Base-by-base conservation (phyloP, 1,140 invertebrate species). In the Centruroides vittatus region DNA sequence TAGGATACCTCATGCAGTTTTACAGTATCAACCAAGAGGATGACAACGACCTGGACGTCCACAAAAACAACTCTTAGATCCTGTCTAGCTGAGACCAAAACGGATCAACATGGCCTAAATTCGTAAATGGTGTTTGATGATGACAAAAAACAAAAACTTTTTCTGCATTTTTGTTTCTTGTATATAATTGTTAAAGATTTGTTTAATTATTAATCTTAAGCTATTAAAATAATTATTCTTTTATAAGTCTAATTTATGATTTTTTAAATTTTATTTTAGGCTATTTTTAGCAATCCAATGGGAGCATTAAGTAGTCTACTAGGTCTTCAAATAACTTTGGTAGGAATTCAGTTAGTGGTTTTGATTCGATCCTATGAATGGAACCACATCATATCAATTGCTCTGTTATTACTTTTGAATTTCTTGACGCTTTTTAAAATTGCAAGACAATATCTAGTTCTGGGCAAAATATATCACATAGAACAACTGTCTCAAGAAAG, bases 381-480 rank as follows among this genome's bases (percentile, higher is more conserved):
- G 93, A 89, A 94, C 73, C 86, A 93, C 71, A 82, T 94, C 46
- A 70, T 96, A 9, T 89, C 91, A 13, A 79, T 93, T 62, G 82
- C 86, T 11, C 77, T 93, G 47, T 76, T 96, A 35, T 79, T 94
- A 9, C 84, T 92, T 69, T 86, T 88, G 55, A 95, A 94, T 73
- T 93, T 93, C 74, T 87, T 91, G 67, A 86, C 89, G 1, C 78
- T 98, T 6, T 96, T 90, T 51, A 12, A 46, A 11, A 53, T 59
- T 12, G 54, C 57, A 12, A 61, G 54, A 59, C 57, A 54, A 35
- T 61, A 56, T 41, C 57, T 61, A 48, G 63, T 65, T 23, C 10
- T 61, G 0, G 60, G 57, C 34, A 61, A 57, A 56, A 65, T 65
- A 23, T 65, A 65, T 49, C 36, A 61, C 47, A 57, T 57, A 53